These are phyloP conservation scores for Pelobates fuscus DNA, from an alignment of 2,113 vertebrate genomes.

Conservation along the genomic window DNA sequence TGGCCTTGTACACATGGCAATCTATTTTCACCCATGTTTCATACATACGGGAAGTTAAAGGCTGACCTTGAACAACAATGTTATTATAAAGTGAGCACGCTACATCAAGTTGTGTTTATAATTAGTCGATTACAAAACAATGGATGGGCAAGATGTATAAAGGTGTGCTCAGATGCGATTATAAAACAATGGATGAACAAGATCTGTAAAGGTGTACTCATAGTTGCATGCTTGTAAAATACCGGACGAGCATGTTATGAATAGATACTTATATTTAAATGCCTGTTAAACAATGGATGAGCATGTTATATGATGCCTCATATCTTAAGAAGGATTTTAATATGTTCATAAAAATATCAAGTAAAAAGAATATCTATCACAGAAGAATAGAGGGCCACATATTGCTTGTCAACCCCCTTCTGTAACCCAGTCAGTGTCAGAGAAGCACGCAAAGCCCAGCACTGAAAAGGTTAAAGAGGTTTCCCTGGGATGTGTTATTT, in stretches of 20 bases:
- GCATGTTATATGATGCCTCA: not conserved
- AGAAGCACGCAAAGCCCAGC: no score
- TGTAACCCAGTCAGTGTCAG: no score
- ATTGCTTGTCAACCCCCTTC: not conserved
- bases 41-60: no score
- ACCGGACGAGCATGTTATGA: not conserved
- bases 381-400: not conserved
- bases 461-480: not conserved
- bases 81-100: no score
- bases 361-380: not conserved
- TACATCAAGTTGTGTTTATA: no score
- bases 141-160: not conserved
- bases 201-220: not conserved
- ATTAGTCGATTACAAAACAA: no score
- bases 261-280: no score
- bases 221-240: not conserved
- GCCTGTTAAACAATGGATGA: not conserved
- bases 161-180: not conserved
- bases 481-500: conserved; percentile 32
- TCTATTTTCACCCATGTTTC: no score
- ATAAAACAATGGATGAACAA: no score
- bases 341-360: not conserved
- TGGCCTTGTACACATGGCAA: no score
- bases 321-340: not conserved
- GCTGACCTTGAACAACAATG: no score